Evolutionary conservation across 2,797 vertebrate species (phyloP).

Genomic region (Fistularia tabacaria): DNA sequence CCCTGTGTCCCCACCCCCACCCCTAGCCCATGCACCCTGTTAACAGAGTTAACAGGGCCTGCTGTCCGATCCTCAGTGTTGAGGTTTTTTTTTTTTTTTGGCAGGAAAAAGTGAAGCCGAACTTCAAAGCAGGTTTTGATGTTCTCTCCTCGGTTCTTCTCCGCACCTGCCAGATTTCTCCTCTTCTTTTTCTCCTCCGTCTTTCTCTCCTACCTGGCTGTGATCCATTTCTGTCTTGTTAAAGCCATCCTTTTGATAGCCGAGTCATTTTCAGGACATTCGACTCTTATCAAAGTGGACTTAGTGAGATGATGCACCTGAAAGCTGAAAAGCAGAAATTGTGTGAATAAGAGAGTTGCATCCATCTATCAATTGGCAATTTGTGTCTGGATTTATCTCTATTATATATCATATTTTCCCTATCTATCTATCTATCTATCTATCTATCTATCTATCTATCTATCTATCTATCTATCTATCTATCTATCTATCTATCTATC

Average conservation of each 20-base stretch:
- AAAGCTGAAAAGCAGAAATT: too few relatives aligned
- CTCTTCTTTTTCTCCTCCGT: neutral
- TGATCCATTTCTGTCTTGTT: neutral
- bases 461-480: too few relatives aligned
- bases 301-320: too few relatives aligned
- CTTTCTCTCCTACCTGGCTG: slow-evolving; percentile 13
- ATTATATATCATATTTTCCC: too few relatives aligned
- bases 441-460: too few relatives aligned
- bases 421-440: too few relatives aligned
- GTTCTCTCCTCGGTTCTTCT: slow-evolving; percentile 1
- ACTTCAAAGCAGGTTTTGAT: slow-evolving; percentile 33
- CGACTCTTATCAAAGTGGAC: neutral
- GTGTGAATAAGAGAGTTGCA: too few relatives aligned
- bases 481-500: too few relatives aligned
- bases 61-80: slow-evolving; percentile 3
- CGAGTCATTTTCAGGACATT: slow-evolving; percentile 4
- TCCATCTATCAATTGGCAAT: too few relatives aligned
- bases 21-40: slow-evolving; percentile 7
- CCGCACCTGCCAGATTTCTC: slow-evolving; percentile 16
- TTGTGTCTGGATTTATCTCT: too few relatives aligned
- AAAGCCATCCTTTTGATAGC: slow-evolving; percentile 6
- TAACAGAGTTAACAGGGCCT: slow-evolving; percentile 3
- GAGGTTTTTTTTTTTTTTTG: slow-evolving; percentile 1
- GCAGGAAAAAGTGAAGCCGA: slow-evolving; percentile 24
- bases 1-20: neutral